Evolutionary conservation across 2,888 invertebrate species (phyloP).

Genomic region (Charanyca ferruginea): DNA sequence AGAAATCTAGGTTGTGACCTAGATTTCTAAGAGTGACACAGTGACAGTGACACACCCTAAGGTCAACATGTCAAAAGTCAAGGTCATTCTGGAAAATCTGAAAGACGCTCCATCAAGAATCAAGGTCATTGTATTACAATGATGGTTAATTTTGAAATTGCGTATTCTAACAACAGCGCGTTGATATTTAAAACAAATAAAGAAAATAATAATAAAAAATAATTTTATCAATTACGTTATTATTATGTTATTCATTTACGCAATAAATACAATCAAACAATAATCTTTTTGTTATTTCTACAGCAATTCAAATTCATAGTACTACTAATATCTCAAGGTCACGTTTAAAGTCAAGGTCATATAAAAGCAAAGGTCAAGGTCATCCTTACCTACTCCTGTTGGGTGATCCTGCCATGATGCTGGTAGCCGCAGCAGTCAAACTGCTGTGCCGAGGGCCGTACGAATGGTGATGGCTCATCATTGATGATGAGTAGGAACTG

Average conservation of each 20-base stretch:
- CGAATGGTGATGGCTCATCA: constrained; percentile 78
- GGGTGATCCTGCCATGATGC: constrained; percentile 83
- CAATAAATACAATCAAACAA: no score
- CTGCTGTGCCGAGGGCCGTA: constrained; percentile 86
- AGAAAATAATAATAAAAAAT: no score
- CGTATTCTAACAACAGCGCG: no score
- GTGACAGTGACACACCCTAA: constrained; percentile 30
- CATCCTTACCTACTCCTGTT: constrained; percentile 83
- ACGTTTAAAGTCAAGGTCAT: neutral
- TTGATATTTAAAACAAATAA: neutral
- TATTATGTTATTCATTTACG: no score
- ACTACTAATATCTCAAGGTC: neutral
- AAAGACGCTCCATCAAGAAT: neutral
- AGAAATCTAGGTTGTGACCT: constrained; percentile 39
- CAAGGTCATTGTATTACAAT: neutral
- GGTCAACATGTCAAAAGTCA: constrained; percentile 46
- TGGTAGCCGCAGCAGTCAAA: constrained; percentile 84
- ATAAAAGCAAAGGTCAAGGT: neutral
- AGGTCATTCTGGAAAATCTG: constrained; percentile 35
- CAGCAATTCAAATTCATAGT: no score
- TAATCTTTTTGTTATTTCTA: no score
- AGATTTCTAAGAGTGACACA: no score
- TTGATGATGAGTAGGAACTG: constrained; percentile 86
- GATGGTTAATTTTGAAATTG: no score
- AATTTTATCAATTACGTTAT: no score